Conservation (phyloP, 2,113 vertebrate species). For the Ophiodon elongatus region DNA sequence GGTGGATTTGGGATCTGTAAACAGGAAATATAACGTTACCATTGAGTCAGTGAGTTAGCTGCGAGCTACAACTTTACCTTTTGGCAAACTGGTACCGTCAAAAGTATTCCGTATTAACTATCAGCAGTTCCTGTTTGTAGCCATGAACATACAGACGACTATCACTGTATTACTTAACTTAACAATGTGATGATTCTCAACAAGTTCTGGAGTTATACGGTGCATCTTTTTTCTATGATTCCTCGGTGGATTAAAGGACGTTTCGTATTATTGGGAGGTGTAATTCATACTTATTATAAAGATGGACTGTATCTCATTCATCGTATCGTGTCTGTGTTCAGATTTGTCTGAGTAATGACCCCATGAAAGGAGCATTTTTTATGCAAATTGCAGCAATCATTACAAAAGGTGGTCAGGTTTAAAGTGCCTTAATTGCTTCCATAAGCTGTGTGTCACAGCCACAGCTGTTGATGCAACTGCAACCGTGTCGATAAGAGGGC, state of each 20-base stretch:
- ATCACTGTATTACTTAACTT: neutral
- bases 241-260: neutral
- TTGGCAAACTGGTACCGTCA: neutral
- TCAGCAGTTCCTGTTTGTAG: neutral
- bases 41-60: neutral
- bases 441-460: neutral
- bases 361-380: neutral
- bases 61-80: neutral
- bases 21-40: neutral
- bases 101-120: neutral
- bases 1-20: neutral
- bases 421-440: neutral
- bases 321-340: neutral
- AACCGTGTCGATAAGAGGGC: neutral
- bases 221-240: neutral
- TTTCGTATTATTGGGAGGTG: neutral
- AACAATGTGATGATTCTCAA: neutral
- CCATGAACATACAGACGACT: neutral
- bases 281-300: neutral
- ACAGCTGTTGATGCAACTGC: neutral
- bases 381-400: neutral
- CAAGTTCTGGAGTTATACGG: neutral
- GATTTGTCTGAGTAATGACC: neutral
- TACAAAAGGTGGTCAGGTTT: neutral
- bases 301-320: neutral